Evolutionary conservation across 2,888 invertebrate genomes (phyloP).

Genomic region (Hololepta plana): DNA sequence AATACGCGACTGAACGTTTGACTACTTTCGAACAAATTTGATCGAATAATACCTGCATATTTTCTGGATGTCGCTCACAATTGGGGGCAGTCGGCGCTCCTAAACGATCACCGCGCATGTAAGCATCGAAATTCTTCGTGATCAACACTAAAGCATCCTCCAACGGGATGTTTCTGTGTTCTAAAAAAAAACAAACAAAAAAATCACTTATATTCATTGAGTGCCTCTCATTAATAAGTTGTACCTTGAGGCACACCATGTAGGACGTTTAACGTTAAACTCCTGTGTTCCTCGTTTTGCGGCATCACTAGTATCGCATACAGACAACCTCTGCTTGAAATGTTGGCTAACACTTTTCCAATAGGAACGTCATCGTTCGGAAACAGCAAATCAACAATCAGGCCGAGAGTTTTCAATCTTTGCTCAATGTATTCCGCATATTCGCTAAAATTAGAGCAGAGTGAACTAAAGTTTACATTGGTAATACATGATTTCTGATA

Average conservation of each 20-base stretch:
- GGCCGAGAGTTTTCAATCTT: constrained; percentile 55
- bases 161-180: constrained; percentile 90
- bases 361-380: constrained; percentile 81
- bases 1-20: not conserved
- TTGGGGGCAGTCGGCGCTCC: too few relatives aligned
- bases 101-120: constrained; percentile 37
- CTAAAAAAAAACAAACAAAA: constrained; percentile 29
- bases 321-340: constrained; percentile 72
- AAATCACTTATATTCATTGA: constrained; percentile 4
- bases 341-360: constrained; percentile 62
- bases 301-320: constrained; percentile 78
- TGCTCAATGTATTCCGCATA: constrained; percentile 82
- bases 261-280: constrained; percentile 75
- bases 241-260: constrained; percentile 86
- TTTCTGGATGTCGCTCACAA: constrained; percentile 45
- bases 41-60: constrained; percentile 32
- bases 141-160: constrained; percentile 76
- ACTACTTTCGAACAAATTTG: constrained; percentile 4
- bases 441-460: constrained; percentile 31
- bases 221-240: too few relatives aligned
- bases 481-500: constrained; percentile 1
- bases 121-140: constrained; percentile 47
- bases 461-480: constrained; percentile 5
- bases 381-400: constrained; percentile 74
- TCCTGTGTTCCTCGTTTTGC: constrained; percentile 69